Evolutionary conservation across 2,888 invertebrate genomes (phyloP).

Genomic region (Thysanoteuthis rhombus): DNA sequence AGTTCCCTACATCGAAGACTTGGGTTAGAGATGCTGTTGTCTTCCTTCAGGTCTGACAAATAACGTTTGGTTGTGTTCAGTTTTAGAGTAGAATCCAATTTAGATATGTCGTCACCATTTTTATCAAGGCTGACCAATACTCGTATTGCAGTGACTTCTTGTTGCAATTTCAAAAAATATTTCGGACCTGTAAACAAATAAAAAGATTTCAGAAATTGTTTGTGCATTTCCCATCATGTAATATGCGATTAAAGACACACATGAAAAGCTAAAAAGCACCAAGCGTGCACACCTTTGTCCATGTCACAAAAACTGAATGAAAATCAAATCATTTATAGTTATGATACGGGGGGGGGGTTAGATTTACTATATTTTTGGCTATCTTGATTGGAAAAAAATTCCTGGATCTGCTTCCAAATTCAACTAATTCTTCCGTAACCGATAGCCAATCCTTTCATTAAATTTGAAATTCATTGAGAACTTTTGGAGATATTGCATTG

Average conservation of each 20-base stretch:
- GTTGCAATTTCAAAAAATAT: slow-evolving; percentile 59
- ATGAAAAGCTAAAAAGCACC: no score
- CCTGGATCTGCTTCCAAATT: no score
- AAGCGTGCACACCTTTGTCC: no score
- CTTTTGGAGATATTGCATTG: no score
- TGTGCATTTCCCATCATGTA: neutral
- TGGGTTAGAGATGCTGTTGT: slow-evolving; percentile 50
- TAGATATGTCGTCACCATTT: slow-evolving; percentile 38
- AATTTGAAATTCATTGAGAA: no score
- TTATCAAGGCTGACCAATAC: slow-evolving; percentile 59
- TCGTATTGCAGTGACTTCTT: slow-evolving; percentile 60
- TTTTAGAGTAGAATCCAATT: slow-evolving; percentile 52
- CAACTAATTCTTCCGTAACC: no score
- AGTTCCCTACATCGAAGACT: slow-evolving; percentile 55
- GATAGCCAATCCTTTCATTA: no score
- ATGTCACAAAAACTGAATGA: no score
- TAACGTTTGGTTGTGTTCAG: slow-evolving; percentile 54
- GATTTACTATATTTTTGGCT: no score
- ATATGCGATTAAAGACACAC: neutral
- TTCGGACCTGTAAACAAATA: slow-evolving; percentile 56
- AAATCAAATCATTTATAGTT: no score
- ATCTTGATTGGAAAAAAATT: no score
- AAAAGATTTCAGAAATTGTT: neutral
- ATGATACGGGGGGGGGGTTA: no score
- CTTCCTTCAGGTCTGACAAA: slow-evolving; percentile 55